Evolutionary conservation across 1,140 invertebrate species (phyloP), one percentile per base, ranked within the genome.

Genomic region (Heliothis subflexa): DNA sequence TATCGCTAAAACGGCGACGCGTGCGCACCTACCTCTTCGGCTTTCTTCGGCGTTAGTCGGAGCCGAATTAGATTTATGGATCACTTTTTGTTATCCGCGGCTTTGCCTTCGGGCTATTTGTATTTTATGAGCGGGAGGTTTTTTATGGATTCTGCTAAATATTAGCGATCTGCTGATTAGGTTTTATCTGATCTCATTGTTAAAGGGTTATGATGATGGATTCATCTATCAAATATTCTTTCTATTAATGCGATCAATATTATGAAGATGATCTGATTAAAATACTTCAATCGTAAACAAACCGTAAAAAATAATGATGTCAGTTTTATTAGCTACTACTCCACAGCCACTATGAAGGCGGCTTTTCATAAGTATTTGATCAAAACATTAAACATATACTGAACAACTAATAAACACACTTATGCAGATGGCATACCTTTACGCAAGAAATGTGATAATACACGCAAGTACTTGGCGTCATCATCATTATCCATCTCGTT

Each of bases 1-100:
- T 76, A 76, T 64, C 73, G 73, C 49, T 52, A 64, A 54, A 76
- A 18, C 68, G 25, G 47, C 33, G 71, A 33, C 52, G 71, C 73
- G 73, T 49, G 73, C 57, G 59, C 57, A 40, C 64, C 64, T 50
- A 76, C 64, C 62, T 68, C 64, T 68, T 50, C 64, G 64, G 18
- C 61, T 64, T 64, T 64, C 61, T 50, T 68, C 64, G 64, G 64
- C 45, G 47, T 47, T n/a, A 68, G 64, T 68, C 64, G 45, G 47
- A 25, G 64, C 64, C 47, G 47, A 68, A 68, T 50, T 50, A 68
- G 64, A 68, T 68, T 68, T 68, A 68, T 68, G 64, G 45, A 68
- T 68, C 64, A 68, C 47, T 68, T 49, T 62, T 68, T 68, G 64
- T 50, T 68, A 50, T 68, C 64, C 64, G 64, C 21, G 13, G 64